Base-by-base conservation (phyloP, 2,888 invertebrate genomes). In the Serripes groenlandicus region DNA sequence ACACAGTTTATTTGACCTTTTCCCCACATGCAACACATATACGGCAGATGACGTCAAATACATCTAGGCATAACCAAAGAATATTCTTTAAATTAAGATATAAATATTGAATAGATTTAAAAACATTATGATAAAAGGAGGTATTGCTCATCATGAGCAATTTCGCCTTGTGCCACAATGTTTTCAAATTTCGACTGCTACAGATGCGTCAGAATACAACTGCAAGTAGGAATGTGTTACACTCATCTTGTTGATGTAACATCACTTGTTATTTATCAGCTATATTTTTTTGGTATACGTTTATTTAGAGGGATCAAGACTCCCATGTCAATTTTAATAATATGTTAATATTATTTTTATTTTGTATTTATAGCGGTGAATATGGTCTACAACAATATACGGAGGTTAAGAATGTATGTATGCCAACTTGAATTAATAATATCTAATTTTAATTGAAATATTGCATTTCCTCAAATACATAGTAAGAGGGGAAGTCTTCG, bases 341-440 rank as follows among this genome's bases (percentile, higher is more conserved):
- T 23, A 18, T 54, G 54, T n/a, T 21, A n/a, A 18, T 30, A 26
- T 28, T 30, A 62, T 62, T 11, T 26, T 5, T 30, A n/a, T 30
- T 62, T 28, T 28, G 15, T 28, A 58, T 64, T 64, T n/a, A 9
- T n/a, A 69, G 69, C 18, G 69, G 69, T 23, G 69, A 69, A 42
- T 69, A 69, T 28, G 69, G 69, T 5, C n/a, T 69, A 18, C 69
- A 30, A 3, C 69, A 69, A 42, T 69, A 69, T 42, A 69, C 69
- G 30, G 69, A 69, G 30, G 49, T 69, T 11, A 69, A 69, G 42
- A 42, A 37, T 21, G 69, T 69, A 69, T 9, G 69, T 69, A 4
- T 32, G 28, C 32, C 15, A 32, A 26, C 15, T 21, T n/a, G 54
- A 5, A 21, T n/a, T 11, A 54, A 54, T 54, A 21, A 54, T 21